Evolutionary conservation across 2,113 vertebrate genomes (phyloP), one percentile per base, ranked within the genome.

Genomic region (Arothron firmamentum): DNA sequence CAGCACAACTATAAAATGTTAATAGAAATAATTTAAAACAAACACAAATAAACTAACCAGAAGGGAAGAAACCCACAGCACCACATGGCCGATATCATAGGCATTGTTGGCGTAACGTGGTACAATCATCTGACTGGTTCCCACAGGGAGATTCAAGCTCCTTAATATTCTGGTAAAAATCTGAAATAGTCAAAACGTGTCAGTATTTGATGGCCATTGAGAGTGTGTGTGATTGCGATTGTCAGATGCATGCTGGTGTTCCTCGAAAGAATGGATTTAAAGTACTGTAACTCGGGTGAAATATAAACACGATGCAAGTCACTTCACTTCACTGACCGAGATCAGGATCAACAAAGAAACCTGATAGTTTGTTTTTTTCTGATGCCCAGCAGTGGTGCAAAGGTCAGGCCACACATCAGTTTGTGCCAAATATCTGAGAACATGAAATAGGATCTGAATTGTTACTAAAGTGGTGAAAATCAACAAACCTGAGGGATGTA

Each of bases 101-200:
- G 95, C 93, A 70, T 96, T 98, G 28, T 94, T 94, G 73, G 95
- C 62, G 76, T 95, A 97, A 66, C 94, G 92, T 56, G 95, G 91
- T 59, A 98, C 93, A 57, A 98, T 87, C 69, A 97, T 94, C 77
- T 97, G 97, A 87, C 94, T 95, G 78, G 95, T 98, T 70, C 96
- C 97, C 53, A 99, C 96, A 0, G 97, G 97, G 67, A 99, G 94
- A 85, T 99, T 99, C 67, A 99, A 90, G 77, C 96, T 99, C 79
- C 97, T 92, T 72, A 99, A 81, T 80, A 99, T 91, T 82, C 95
- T 93, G 42, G 97, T 99, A 84, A 99, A 99, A 84, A 99, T 95
- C 96, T 99, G 83, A 57, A 82, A 86, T 52, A 28, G 52, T 21
- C 17, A 42, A 5, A 53, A 49, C 28, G 60, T 2, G n/a, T 49